These are phyloP conservation scores for Barnardius zonarius DNA, from an alignment of 2,113 vertebrate genomes.

Conservation along the genomic window DNA sequence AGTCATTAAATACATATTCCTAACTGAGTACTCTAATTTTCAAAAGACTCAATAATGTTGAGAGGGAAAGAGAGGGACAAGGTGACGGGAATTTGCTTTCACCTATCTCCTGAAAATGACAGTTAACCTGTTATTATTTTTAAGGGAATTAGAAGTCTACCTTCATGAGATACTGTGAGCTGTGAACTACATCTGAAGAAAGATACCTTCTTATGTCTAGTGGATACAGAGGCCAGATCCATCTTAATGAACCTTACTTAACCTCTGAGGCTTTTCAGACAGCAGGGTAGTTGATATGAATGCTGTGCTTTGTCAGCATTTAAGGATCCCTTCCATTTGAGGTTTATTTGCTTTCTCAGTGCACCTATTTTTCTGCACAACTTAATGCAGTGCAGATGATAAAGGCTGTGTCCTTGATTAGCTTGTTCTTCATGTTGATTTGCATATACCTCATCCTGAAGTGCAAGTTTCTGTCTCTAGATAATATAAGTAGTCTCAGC, in stretches of 20 bases:
- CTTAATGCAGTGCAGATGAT: neutral
- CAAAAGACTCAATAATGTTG: neutral
- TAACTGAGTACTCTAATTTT: neutral
- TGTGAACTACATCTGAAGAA: neutral
- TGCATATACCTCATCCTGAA: neutral
- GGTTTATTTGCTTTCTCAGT: neutral
- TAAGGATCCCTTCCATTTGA: neutral
- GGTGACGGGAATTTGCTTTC: neutral
- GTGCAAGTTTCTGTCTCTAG: neutral
- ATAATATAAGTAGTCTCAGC: neutral
- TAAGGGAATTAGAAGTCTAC: neutral
- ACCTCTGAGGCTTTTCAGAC: neutral
- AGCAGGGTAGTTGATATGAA: neutral
- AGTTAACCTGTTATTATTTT: neutral
- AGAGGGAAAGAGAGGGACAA: neutral
- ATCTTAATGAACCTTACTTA: neutral
- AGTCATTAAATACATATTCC: neutral
- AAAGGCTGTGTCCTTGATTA: neutral
- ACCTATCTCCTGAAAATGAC: neutral
- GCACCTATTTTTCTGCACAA: neutral
- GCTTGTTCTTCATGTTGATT: neutral
- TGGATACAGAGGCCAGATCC: neutral
- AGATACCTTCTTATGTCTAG: neutral
- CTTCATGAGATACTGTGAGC: neutral
- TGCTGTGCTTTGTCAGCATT: neutral